These are phyloP conservation scores for Channallabes apus DNA, from an alignment of 2,797 vertebrate genomes.

Conservation along the genomic window DNA sequence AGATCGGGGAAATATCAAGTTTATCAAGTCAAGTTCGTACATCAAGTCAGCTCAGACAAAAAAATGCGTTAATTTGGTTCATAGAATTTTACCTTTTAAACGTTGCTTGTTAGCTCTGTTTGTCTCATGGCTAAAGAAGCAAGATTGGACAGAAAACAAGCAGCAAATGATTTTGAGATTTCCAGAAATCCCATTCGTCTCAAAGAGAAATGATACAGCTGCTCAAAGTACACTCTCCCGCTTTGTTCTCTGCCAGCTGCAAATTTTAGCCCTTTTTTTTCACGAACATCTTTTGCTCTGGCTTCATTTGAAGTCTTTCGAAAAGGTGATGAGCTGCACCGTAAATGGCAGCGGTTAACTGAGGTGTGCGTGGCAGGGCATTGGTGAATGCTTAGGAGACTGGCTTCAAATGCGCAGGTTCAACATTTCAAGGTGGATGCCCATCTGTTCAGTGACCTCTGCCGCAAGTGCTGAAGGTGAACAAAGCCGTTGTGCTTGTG, in stretches of 20 bases:
- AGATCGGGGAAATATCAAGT: not conserved
- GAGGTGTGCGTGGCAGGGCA: constrained; percentile 30
- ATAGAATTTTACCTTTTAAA: not conserved
- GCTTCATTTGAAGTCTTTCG: constrained; percentile 26
- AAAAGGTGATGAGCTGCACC: constrained; percentile 31
- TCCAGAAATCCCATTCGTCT: constrained; percentile 34
- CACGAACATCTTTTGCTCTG: constrained; percentile 24
- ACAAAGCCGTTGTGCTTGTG: constrained; percentile 44
- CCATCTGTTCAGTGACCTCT: constrained; percentile 58
- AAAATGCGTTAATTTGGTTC: not conserved
- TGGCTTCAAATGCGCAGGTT: constrained; percentile 50
- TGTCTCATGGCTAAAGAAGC: not conserved
- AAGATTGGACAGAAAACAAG: constrained; percentile 16
- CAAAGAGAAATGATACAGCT: constrained; percentile 37
- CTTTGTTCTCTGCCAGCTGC: constrained; percentile 35
- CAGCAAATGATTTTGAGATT: not conserved
- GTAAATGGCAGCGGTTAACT: constrained; percentile 38
- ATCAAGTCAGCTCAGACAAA: not conserved
- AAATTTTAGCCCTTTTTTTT: constrained; percentile 38
- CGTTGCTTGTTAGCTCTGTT: constrained; percentile 10
- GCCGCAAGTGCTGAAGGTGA: constrained; percentile 54
- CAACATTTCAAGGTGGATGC: constrained; percentile 59
- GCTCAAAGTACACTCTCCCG: constrained; percentile 36
- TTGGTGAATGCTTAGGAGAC: constrained; percentile 40
- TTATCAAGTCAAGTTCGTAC: not conserved